phyloP scores from a whole-genome alignment of 2,113 vertebrate genomes.

The Blennius ocellaris region DNA sequence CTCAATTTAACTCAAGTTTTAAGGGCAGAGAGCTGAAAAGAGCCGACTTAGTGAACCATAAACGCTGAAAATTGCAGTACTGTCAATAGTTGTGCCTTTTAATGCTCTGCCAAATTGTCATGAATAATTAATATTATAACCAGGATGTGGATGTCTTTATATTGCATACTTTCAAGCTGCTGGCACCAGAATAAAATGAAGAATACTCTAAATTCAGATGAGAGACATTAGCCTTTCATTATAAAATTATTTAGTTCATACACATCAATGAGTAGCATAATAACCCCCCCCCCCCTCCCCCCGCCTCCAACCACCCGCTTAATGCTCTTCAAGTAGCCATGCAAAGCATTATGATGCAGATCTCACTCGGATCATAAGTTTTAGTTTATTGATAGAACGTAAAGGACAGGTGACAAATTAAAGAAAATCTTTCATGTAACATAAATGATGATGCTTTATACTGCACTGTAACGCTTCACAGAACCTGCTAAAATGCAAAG shows the following conservation, averaged over 20 bases:
- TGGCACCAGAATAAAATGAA: constrained; percentile 7
- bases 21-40: background rate
- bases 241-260: constrained; percentile 1
- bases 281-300: background rate
- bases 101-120: constrained; percentile 17
- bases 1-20: background rate
- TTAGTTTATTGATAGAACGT: too few relatives aligned
- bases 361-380: background rate
- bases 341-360: background rate
- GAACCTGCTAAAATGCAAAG: too few relatives aligned
- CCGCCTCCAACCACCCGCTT: background rate
- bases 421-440: too few relatives aligned
- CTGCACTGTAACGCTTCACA: too few relatives aligned
- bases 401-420: too few relatives aligned
- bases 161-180: constrained; percentile 2
- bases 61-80: constrained; percentile 1
- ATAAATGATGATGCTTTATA: too few relatives aligned
- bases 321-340: background rate
- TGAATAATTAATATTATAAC: constrained; percentile 22
- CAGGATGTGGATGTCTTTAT: constrained; percentile 13
- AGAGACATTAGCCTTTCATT: constrained; percentile 6
- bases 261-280: constrained; percentile 5
- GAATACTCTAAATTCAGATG: constrained; percentile 5
- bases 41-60: background rate
- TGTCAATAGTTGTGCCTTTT: constrained; percentile 9